These are phyloP conservation scores for Phalacrocorax carbo DNA, from an alignment of 2,113 vertebrate genomes.

Conservation along the genomic window DNA sequence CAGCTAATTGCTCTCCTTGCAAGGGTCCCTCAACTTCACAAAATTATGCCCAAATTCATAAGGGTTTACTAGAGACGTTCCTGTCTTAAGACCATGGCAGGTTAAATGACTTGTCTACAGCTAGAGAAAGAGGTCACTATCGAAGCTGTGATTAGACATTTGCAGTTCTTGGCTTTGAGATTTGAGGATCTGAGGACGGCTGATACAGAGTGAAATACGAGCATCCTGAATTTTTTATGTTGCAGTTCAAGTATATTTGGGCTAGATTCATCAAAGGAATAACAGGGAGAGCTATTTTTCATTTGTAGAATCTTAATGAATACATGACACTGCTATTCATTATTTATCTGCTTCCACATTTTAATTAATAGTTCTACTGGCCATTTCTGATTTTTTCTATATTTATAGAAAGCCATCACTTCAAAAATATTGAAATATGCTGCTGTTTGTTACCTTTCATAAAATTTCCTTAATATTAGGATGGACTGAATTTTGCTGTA, in stretches of 20 bases:
- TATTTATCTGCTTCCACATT: constrained; percentile 47
- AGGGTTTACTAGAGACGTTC: not conserved
- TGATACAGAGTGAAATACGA: constrained; percentile 43
- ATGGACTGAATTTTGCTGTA: not conserved
- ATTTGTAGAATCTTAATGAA: constrained; percentile 63
- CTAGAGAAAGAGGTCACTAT: not conserved
- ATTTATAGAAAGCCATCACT: constrained; percentile 35
- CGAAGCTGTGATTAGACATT: not conserved
- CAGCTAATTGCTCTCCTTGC: not conserved
- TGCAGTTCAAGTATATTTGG: constrained; percentile 63
- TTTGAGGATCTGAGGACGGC: not conserved
- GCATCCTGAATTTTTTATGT: constrained; percentile 59
- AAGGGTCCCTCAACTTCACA: not conserved
- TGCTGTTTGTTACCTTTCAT: not conserved
- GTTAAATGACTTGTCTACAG: not conserved
- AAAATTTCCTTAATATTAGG: not conserved
- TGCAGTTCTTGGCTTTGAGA: not conserved
- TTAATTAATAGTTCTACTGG: constrained; percentile 49
- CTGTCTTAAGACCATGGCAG: not conserved
- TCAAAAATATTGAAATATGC: not conserved
- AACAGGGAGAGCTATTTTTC: constrained; percentile 58
- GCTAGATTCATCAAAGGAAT: constrained; percentile 65
- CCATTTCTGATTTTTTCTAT: not conserved
- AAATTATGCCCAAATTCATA: not conserved
- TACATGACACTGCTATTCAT: constrained; percentile 29